These are phyloP conservation scores for Hirudo medicinalis DNA, from an alignment of 1,140 invertebrate species.

Conservation along the genomic window DNA sequence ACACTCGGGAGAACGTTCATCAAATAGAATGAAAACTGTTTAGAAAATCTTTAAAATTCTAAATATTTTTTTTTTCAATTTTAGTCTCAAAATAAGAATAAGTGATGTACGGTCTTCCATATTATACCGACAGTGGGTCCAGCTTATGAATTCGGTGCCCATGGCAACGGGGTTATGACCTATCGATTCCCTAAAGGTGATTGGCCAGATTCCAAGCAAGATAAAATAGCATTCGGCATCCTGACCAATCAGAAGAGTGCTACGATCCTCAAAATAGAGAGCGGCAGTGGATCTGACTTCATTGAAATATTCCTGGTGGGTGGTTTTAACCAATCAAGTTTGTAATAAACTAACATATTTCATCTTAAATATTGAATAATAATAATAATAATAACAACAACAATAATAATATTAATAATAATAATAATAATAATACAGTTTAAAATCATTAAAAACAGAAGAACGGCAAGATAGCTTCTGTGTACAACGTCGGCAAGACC, in stretches of 20 bases:
- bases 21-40: neutral
- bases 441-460: too few species aligned
- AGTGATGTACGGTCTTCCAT: neutral
- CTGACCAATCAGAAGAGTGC: conserved; percentile 63
- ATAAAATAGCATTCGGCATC: conserved; percentile 75
- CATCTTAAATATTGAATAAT: too few species aligned
- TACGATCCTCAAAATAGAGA: conserved; percentile 71
- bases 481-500: conserved; percentile 11
- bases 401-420: neutral
- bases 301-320: conserved; percentile 83
- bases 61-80: too few species aligned
- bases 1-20: neutral
- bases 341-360: too few species aligned
- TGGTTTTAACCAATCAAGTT: conserved; percentile 26
- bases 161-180: conserved; percentile 66
- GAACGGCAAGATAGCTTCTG: neutral
- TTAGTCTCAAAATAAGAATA: neutral
- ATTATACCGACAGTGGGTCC: conserved; percentile 57
- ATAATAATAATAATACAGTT: neutral
- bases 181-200: conserved; percentile 68
- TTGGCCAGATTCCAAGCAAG: conserved; percentile 70
- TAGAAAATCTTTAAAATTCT: neutral
- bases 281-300: conserved; percentile 76
- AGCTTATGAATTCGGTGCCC: conserved; percentile 66
- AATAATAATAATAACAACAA: too few species aligned